Conservation (phyloP, 2,888 invertebrate species). For the Thyatira batis region DNA sequence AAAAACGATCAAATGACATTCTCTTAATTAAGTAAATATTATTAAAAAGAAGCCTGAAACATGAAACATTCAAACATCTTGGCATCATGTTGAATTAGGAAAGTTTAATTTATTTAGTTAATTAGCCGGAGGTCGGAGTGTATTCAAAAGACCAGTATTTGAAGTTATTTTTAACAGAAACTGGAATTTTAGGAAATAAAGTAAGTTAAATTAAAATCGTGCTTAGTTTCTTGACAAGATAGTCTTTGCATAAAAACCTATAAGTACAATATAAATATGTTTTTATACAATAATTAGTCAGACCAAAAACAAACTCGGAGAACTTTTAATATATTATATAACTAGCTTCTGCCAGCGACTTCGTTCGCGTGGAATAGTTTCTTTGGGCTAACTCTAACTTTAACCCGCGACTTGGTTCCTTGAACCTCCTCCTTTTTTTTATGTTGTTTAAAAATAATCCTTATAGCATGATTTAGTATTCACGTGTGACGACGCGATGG, state of each 20-base stretch:
- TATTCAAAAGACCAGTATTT: background rate
- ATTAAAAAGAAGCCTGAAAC: background rate
- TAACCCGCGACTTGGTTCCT: too few species aligned
- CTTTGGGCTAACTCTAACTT: too few species aligned
- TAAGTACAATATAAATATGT: too few species aligned
- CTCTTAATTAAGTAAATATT: background rate
- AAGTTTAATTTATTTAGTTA: conserved; percentile 41
- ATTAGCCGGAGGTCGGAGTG: conserved; percentile 17
- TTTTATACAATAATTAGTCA: too few species aligned
- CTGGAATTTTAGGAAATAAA: background rate
- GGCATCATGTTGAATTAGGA: conserved; percentile 32
- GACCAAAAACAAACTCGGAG: too few species aligned
- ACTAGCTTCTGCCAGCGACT: too few species aligned
- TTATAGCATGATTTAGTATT: too few species aligned
- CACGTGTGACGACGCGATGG: too few species aligned
- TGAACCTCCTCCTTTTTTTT: too few species aligned
- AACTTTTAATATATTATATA: too few species aligned
- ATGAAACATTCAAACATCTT: background rate
- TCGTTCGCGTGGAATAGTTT: too few species aligned
- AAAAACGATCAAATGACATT: background rate
- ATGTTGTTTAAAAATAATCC: too few species aligned
- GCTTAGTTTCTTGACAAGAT: background rate
- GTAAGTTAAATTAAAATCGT: background rate
- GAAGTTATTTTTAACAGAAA: background rate
- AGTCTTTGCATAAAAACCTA: background rate